Conservation (phyloP, 2,888 invertebrate genomes). For the Agonopterix heracliana region DNA sequence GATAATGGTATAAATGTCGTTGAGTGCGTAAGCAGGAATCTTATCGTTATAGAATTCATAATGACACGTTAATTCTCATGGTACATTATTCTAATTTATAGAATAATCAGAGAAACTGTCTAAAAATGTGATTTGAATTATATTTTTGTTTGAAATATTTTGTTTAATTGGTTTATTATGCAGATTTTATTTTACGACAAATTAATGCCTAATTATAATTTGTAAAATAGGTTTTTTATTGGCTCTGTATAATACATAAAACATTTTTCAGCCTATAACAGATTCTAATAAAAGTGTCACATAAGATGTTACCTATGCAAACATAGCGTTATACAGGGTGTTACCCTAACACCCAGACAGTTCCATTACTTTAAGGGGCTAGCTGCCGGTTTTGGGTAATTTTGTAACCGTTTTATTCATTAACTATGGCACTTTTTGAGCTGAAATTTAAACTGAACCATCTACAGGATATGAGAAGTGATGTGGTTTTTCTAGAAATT, state of each 20-base stretch:
- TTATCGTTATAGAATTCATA: not conserved
- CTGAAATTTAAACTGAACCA: too few relatives aligned
- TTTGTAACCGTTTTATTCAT: too few relatives aligned
- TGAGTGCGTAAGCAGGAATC: not conserved
- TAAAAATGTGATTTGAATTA: not conserved
- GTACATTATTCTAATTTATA: not conserved
- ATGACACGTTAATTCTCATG: not conserved
- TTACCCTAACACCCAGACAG: too few relatives aligned
- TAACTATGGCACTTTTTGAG: too few relatives aligned
- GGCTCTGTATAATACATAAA: not conserved
- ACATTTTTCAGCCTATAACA: not conserved
- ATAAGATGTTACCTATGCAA: too few relatives aligned
- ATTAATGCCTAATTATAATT: not conserved
- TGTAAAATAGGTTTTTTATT: not conserved
- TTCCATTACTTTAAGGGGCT: too few relatives aligned
- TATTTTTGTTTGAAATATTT: not conserved
- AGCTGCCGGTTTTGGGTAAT: too few relatives aligned
- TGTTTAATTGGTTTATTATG: conserved; percentile 1
- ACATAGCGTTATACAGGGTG: too few relatives aligned
- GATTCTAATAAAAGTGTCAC: too few relatives aligned
- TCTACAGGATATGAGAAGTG: too few relatives aligned
- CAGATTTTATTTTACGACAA: not conserved
- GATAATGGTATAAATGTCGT: not conserved
- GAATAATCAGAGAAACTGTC: conserved; percentile 1
- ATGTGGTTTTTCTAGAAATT: too few relatives aligned